Base-by-base conservation (phyloP, 2,797 vertebrate species). In the Lemur catta region DNA sequence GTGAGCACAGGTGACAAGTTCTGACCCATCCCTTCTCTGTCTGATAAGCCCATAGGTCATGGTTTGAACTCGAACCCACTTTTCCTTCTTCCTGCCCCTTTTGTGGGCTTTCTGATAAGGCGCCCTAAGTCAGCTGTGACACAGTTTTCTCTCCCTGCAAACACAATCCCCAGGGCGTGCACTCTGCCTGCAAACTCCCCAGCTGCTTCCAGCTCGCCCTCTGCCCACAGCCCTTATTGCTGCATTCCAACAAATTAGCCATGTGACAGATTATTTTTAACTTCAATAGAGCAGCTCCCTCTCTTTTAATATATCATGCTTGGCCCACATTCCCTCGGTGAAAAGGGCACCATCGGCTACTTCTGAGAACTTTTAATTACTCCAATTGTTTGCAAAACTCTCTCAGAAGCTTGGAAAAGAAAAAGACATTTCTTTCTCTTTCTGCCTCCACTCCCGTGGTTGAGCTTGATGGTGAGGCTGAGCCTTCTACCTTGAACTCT, bases 381-480 rank as follows among this genome's bases (percentile, higher is more conserved):
- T 95, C 95, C 88, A 89, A 95, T 97, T 97, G 97, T 97, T 97
- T 94, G 92, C 84, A 97, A 97, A 97, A 94, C 90, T 96, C 90
- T 93, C 89, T 96, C 97, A 97, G 96, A 97, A 97, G 89, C 95
- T 97, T 94, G 71, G 84, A 13, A 87, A 78, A 84, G 38, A 69
- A 67, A 67, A 79, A 57, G n/a, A 79, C 46, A 80, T 82, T 85
- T 86, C 43, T 90, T 93, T 93, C 92, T 74, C 75, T 33, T 67
- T 65, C 35, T 69, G n/a, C 28, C 81, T 63, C 71, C 1, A 4
- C 63, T 18, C 57, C 55, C 26, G 18, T 59, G 65, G 52, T 20
- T 80, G 46, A 81, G 24, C 11, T 50, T 43, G 46, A 59, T 46
- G 35, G 24, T 26, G 50, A 93, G 14, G 33, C 63, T 59, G 65